Base-by-base conservation (phyloP, 1,140 invertebrate species). In the Pteromalus puparum region DNA sequence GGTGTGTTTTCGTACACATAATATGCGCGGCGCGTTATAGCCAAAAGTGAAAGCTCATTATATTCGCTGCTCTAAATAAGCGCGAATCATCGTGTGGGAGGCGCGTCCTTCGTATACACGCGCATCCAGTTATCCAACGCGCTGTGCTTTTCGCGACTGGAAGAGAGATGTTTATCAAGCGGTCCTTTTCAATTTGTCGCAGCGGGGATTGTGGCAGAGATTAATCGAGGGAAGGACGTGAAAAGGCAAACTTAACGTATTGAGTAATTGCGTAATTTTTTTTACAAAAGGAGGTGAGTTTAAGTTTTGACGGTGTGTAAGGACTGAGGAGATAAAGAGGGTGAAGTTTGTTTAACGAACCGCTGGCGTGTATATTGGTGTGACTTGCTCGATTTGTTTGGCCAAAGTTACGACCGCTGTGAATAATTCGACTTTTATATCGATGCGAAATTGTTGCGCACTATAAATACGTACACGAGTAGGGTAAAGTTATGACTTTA, bases 1-100 rank as follows among this genome's bases (percentile, higher is more conserved):
- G 34, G 67, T 46, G 24, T n/a, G 61, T 18, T 21, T 34, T 70
- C 34, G 6, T 10, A 34, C 61, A 34, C 6, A 34, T 5, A 34
- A 34, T 34, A 34, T 65, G 7, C 24, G 18, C 24, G 67, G 9
- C 26, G 15, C 18, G 1, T 53, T 18, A 1, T 82, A 21, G 34
- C 21, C 15, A 48, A 82, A 82, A 82, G 81, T 82, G 81, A 82
- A 82, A 82, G 81, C 61, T 76, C 72, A 76, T 82, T 76, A 67
- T 76, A 67, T 65, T 74, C 48, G 48, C 12, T 68, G 48, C 81
- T 65, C 70, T 75, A n/a, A 75, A 82, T 82, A 74, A 72, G 65
- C 65, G 53, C 53, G 72, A 75, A 61, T 65, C 81, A 82, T 75
- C 53, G 21, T 48, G 81, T 82, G 46, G 81, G 72, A 82, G 48